Conservation (phyloP, 2,797 vertebrate species). For the Choloepus didactylus region DNA sequence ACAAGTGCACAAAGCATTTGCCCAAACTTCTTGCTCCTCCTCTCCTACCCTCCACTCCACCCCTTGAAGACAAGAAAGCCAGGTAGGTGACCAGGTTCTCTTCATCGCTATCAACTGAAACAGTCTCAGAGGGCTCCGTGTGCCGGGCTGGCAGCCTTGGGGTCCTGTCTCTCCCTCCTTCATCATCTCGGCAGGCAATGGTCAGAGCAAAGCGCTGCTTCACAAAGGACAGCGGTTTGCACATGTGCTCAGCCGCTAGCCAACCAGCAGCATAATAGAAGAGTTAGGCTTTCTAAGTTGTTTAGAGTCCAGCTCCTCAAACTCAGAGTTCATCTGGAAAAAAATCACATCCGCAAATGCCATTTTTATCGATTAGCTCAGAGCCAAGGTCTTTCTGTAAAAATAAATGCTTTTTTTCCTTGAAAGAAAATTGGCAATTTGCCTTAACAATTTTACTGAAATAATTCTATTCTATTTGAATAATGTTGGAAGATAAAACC, state of each 20-base stretch:
- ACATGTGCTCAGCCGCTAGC: rapidly evolving
- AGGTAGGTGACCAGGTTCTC: rapidly evolving
- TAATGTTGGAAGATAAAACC: conserved; percentile 76
- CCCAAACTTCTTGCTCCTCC: no score
- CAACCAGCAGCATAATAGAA: rapidly evolving
- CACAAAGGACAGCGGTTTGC: rapidly evolving
- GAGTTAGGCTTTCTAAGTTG: rapidly evolving
- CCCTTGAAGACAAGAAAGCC: not conserved
- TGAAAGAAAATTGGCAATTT: conserved; percentile 75
- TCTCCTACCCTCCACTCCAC: rapidly evolving
- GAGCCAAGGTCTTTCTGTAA: conserved; percentile 43
- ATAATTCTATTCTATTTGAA: conserved; percentile 76
- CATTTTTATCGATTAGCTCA: not conserved
- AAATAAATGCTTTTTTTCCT: conserved; percentile 58
- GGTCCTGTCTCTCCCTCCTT: not conserved
- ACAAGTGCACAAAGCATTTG: rapidly evolving
- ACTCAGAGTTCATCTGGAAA: not conserved
- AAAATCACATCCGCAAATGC: not conserved
- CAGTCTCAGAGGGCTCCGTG: rapidly evolving
- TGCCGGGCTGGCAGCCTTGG: rapidly evolving
- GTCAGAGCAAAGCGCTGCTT: not conserved
- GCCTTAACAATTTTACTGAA: conserved; percentile 73
- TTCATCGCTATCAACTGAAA: not conserved
- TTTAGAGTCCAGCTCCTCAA: not conserved
- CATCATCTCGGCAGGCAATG: rapidly evolving